Base-by-base conservation (phyloP, 1,140 invertebrate species). In the Laupala kohalensis region DNA sequence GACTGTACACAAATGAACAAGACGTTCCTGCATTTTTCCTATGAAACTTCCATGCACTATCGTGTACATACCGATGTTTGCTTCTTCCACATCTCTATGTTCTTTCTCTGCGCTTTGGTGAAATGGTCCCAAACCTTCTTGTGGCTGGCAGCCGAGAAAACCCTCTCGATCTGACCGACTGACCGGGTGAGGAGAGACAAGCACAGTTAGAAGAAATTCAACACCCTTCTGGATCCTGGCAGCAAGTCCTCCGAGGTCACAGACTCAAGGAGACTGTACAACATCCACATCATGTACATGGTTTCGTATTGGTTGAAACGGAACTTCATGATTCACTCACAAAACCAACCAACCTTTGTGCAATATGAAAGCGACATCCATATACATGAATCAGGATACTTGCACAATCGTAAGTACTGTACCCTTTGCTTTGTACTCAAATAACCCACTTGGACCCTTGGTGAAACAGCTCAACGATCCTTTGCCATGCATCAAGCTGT, bases 71-170 rank as follows among this genome's bases (percentile, higher is more conserved):
- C 95, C 92, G 91, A 89, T 70, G 92, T 91, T 85, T 96, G 94
- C 86, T 96, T 97, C 85, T 93, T 94, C 96, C 95, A 97, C 79
- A 92, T 89, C 83, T 97, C 94, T 84, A 97, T 95, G 85, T 97
- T 97, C 89, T 97, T 97, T 84, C 95, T 86, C 84, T 97, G 95
- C 75, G 95, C 93, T 88, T 97, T 97, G 83, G 94, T 96, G 89
- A 98, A 97, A 89, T 97, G 95, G 88, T 98, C 96, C 95, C 95
- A 97, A 82, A 95, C 94, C 84, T 96, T 96, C 89, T 97, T 96
- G 86, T 96, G 94, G 83, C 89, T 92, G 79, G 95, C 92, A 77
- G 93, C 90, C 80, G 86, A 86, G 87, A 97, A 97, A 83, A 97
- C 93, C 86, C 92, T 91, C 89, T 95, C 94, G 86, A 97, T 95